Percentiles rank a stretch among this genome's conserved stretches.
These are phyloP conservation scores for Ceratoteleas bidentatus DNA, from an alignment of 1,140 invertebrate genomes.

Conservation along the genomic window DNA sequence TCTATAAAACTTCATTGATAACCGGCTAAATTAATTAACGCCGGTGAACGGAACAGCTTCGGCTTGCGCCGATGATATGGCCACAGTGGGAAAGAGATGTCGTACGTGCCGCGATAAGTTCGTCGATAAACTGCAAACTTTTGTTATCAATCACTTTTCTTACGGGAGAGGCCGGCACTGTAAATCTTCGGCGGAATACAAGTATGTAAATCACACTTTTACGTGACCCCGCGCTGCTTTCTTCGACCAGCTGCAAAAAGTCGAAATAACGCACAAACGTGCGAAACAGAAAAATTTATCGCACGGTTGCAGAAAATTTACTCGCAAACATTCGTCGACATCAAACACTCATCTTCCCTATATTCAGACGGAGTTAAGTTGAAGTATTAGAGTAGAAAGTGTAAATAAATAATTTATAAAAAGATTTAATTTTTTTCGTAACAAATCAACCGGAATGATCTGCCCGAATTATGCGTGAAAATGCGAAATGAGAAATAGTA, in stretches of 20 bases:
- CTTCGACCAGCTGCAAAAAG: too few species aligned
- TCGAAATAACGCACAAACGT: too few species aligned
- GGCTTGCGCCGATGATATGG: constrained; percentile 42
- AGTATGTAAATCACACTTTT: constrained; percentile 44
- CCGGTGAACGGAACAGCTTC: constrained; percentile 45
- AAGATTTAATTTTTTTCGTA: too few species aligned
- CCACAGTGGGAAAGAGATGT: constrained; percentile 52
- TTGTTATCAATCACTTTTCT: constrained; percentile 64
- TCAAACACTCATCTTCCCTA: too few species aligned
- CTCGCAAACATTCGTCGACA: too few species aligned
- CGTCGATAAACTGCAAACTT: constrained; percentile 65
- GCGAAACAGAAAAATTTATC: too few species aligned
- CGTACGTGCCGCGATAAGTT: constrained; percentile 64
- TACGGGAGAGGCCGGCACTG: constrained; percentile 18
- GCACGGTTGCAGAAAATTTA: too few species aligned
- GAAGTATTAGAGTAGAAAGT: too few species aligned
- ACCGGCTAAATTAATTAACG: constrained; percentile 66
- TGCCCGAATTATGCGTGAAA: too few species aligned
- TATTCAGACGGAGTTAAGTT: too few species aligned
- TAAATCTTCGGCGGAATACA: constrained; percentile 37
- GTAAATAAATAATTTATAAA: too few species aligned
- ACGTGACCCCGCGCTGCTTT: constrained; percentile 1
- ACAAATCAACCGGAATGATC: not conserved
- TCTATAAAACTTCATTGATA: constrained; percentile 66
- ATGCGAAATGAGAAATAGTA: not conserved